phyloP scores from a whole-genome alignment of 64 coral and sea anemone species.

The Cladopsammia gracilis region DNA sequence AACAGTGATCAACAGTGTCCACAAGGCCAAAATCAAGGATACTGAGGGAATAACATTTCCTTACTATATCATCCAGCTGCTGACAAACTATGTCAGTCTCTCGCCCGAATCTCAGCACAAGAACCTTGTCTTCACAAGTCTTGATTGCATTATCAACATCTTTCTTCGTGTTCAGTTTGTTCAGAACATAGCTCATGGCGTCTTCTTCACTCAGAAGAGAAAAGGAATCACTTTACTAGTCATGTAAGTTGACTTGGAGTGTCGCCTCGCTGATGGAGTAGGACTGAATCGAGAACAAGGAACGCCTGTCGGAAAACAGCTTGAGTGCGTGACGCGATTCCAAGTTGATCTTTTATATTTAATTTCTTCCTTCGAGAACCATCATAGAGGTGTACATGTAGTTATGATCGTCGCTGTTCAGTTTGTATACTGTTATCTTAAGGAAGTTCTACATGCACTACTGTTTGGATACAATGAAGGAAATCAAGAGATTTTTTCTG shows the following conservation, averaged over 20 bases:
- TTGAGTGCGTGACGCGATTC: neutral
- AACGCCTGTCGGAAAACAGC: conserved; percentile 21
- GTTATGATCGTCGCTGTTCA: conserved; percentile 32
- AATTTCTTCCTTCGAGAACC: too few species aligned
- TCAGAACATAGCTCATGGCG: conserved; percentile 91
- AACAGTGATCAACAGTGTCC: too few species aligned
- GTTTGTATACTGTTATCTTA: neutral
- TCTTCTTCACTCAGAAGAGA: neutral
- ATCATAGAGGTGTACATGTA: neutral
- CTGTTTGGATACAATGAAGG: too few species aligned
- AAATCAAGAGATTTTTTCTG: too few species aligned
- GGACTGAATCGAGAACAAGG: conserved; percentile 13
- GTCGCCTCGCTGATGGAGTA: neutral
- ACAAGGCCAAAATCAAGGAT: too few species aligned
- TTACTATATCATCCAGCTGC: conserved; percentile 98
- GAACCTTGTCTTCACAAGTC: conserved; percentile 93
- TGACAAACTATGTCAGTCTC: conserved; percentile 88
- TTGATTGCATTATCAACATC: conserved; percentile 97
- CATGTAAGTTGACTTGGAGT: neutral
- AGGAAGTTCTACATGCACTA: neutral
- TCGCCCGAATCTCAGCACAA: conserved; percentile 93
- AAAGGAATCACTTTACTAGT: neutral
- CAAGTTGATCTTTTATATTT: neutral
- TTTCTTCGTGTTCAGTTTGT: conserved; percentile 81
- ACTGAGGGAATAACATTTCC: neutral